phyloP scores from a whole-genome alignment of 64 coral and sea anemone genomes.

The Stylophora pistillata region DNA sequence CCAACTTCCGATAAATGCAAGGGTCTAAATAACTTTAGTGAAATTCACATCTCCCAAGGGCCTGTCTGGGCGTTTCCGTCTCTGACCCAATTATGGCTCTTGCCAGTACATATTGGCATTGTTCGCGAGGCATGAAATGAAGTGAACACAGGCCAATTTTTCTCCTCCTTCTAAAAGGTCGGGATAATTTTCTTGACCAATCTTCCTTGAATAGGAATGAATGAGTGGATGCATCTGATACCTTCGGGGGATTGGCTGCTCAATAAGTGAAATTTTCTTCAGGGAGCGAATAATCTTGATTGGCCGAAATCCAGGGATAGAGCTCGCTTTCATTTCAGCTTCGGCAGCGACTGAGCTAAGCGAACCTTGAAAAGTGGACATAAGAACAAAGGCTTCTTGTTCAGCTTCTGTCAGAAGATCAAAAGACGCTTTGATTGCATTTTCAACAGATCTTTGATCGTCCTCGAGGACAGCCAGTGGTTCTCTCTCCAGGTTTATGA shows the following conservation, averaged over 20 bases:
- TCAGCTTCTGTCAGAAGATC: not conserved
- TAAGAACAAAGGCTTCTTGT: slow-evolving; percentile 2
- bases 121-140: not conserved
- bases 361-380: slow-evolving; percentile 35
- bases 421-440: slow-evolving; percentile 37
- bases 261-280: slow-evolving; percentile 37
- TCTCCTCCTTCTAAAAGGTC: not conserved
- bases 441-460: slow-evolving; percentile 31
- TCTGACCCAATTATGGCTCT: no score
- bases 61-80: no score
- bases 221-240: slow-evolving; percentile 49
- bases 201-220: slow-evolving; percentile 24
- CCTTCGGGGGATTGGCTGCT: not conserved
- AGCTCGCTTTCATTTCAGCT: not conserved
- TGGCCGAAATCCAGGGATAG: not conserved
- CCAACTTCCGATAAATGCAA: no score
- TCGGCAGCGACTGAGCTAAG: slow-evolving; percentile 33
- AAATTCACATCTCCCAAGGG: no score
- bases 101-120: slow-evolving; percentile 38
- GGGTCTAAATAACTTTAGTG: no score
- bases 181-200: not conserved
- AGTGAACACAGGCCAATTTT: slow-evolving; percentile 25
- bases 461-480: slow-evolving; percentile 13
- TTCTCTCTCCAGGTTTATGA: not conserved
- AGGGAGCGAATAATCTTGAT: not conserved